Base-by-base conservation (phyloP, 2,888 invertebrate species). In the Xestobium rufovillosum region DNA sequence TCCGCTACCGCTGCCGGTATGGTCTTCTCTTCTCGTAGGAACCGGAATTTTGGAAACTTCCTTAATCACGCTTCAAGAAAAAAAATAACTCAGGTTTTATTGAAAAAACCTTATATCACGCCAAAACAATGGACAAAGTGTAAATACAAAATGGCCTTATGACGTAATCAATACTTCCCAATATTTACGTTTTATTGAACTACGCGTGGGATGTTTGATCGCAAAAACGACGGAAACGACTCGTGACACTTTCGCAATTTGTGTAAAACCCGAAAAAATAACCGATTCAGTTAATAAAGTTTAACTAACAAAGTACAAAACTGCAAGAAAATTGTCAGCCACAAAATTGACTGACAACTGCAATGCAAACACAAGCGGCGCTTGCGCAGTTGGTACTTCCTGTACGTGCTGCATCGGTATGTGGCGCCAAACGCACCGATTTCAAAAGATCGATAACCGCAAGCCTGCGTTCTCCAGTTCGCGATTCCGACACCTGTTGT, bases 21-120 rank as follows among this genome's bases (percentile, higher is more conserved):
- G 75, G 74, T 81, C 80, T 75, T 75, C 77, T 73, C 78, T 80
- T 72, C 76, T 79, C 76, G 81, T 82, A 70, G 82, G 81, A 79
- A 82, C 82, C 81, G 83, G 82, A 83, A 83, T 83, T 81, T 83
- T 83, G 82, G 75, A 68, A 42, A 41, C 44, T 41, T 47, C 42
- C 43, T 41, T 39, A 28, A 29, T 35, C 27, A 46, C 42, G 38
- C 35, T 15, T 14, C 31, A 17, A 31, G 19, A 39, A 39, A 34
- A 35, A 26, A 36, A n/a, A n/a, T n/a, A 25, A 39, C 34, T 11
- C 14, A 34, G 45, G 44, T 47, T 50, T 48, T 51, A 42, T 43
- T 42, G 42, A 44, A 51, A 53, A 51, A 53, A 56, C 48, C 55
- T 45, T 39, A 53, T 50, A 54, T 56, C 53, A 48, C 42, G 50